These are phyloP conservation scores for Sturnira hondurensis DNA, from an alignment of 2,113 vertebrate species.

Conservation along the genomic window DNA sequence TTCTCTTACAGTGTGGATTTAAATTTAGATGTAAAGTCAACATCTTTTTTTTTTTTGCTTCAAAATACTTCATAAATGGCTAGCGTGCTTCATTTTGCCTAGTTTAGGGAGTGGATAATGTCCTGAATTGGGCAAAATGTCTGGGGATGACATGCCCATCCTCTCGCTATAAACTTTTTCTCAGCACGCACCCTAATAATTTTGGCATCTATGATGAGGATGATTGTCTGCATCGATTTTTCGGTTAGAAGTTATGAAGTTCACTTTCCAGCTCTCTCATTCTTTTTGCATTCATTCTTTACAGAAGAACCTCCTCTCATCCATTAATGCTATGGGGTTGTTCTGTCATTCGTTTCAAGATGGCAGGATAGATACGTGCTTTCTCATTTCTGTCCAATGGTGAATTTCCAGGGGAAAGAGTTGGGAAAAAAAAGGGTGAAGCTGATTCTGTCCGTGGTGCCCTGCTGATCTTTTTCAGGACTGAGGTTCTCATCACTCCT, in stretches of 20 bases:
- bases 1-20: background rate
- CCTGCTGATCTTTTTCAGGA: background rate
- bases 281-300: background rate
- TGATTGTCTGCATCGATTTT: background rate
- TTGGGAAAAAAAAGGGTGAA: background rate
- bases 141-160: background rate
- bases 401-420: background rate
- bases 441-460: background rate
- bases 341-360: background rate
- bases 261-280: background rate
- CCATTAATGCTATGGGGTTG: background rate
- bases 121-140: background rate
- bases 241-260: background rate
- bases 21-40: background rate
- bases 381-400: background rate
- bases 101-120: background rate
- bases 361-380: background rate
- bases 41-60: background rate
- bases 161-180: background rate
- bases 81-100: background rate
- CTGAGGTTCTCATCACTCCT: background rate
- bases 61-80: background rate
- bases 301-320: background rate
- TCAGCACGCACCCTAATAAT: background rate
- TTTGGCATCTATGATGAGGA: background rate